A percentile compares a stretch with the other conserved stretches of the same genome.
phyloP scores from a whole-genome alignment of 35 echinoderm and acorn worm species.

The Ophiothrix spiculata region DNA sequence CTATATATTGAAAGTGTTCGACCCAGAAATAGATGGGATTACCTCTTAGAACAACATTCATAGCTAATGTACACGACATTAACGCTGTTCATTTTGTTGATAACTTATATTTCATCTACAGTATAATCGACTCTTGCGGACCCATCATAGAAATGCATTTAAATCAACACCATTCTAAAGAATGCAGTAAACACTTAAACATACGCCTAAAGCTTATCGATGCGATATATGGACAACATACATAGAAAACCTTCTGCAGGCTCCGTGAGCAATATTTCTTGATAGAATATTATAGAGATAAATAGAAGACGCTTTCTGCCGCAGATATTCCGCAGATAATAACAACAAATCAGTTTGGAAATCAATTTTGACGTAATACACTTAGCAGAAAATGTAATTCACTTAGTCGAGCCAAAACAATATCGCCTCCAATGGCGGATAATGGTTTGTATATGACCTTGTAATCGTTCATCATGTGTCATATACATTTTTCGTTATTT shows the following conservation, averaged over 20 bases:
- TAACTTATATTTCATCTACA: not conserved
- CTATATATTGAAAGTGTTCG: too few species aligned
- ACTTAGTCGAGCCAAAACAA: not conserved
- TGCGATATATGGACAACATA: not conserved
- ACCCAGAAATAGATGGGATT: not conserved
- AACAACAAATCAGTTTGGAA: not conserved
- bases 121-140: not conserved
- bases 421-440: not conserved
- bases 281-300: not conserved
- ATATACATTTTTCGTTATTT: not conserved
- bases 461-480: conserved; percentile 11
- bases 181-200: not conserved
- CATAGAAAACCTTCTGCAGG: not conserved
- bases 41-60: not conserved
- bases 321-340: too few species aligned
- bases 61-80: not conserved
- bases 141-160: not conserved
- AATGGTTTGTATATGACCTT: not conserved
- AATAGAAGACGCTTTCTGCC: not conserved
- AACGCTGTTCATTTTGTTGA: not conserved
- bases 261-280: not conserved
- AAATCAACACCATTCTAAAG: not conserved
- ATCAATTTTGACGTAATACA: conserved; percentile 8
- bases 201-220: not conserved
- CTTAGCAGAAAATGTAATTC: conserved; percentile 6